These are phyloP conservation scores for Vulpes ferrilata DNA, from an alignment of 2,113 vertebrate species.

Conservation along the genomic window DNA sequence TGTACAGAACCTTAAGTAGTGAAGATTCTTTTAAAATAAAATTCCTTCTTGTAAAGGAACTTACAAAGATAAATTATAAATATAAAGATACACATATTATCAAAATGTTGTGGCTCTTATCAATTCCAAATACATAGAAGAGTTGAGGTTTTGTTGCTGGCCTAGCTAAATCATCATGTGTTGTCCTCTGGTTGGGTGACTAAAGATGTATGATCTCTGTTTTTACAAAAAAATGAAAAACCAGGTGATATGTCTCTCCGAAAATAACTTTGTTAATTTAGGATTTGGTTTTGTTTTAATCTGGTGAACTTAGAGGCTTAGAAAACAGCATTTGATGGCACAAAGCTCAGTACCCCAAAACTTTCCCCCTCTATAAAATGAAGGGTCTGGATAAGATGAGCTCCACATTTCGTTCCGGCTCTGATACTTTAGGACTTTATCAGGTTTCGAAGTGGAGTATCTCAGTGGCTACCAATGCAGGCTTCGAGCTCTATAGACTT, in stretches of 20 bases:
- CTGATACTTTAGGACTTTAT: neutral
- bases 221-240: neutral
- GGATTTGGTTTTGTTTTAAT: neutral
- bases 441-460: neutral
- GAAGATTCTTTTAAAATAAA: neutral
- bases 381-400: neutral
- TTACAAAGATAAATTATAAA: neutral
- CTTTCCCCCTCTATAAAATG: neutral
- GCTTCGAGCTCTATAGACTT: neutral
- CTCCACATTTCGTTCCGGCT: neutral
- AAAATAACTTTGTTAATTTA: slow-evolving; percentile 25
- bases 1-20: neutral
- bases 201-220: neutral
- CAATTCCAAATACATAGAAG: neutral
- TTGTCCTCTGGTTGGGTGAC: neutral
- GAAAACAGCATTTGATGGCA: neutral
- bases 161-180: neutral
- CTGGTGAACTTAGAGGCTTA: neutral
- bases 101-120: neutral
- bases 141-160: neutral
- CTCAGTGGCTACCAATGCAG: neutral
- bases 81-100: neutral
- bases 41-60: neutral
- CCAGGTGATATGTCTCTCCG: neutral
- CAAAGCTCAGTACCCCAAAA: neutral